These are phyloP conservation scores for Drosophila hydei DNA, from an alignment of 1,140 invertebrate genomes.

Conservation along the genomic window DNA sequence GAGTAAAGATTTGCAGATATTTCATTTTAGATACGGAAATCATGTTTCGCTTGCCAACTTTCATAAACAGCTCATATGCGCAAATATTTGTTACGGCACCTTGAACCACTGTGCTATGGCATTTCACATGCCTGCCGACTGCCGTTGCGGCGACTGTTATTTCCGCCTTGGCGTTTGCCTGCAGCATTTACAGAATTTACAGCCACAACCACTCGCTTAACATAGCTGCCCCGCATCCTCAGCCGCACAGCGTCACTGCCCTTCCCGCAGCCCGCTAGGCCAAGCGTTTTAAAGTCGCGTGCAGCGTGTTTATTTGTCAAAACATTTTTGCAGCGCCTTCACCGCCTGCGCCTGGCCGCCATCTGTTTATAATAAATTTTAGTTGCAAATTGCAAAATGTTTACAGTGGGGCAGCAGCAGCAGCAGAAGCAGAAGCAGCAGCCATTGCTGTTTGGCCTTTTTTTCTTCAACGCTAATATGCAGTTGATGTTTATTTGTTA, in stretches of 20 bases:
- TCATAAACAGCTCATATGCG: conserved; percentile 2
- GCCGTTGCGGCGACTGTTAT: conserved; percentile 28
- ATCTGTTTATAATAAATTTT: conserved; percentile 78
- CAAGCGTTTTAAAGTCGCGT: conserved; percentile 57
- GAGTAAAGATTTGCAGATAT: too few relatives aligned
- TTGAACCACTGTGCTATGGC: conserved; percentile 41
- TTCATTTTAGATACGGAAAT: too few relatives aligned
- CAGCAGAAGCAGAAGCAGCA: background rate
- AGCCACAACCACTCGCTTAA: conserved; percentile 17
- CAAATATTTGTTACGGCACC: conserved; percentile 1
- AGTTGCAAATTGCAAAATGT: conserved; percentile 66
- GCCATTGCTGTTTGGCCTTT: conserved; percentile 29
- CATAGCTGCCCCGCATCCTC: conserved; percentile 4
- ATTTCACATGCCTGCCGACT: conserved; percentile 27
- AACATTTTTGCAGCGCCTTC: conserved; percentile 64
- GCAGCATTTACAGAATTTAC: conserved; percentile 38
- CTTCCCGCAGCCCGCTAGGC: background rate
- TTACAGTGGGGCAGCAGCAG: conserved; percentile 51
- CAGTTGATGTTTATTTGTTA: conserved; percentile 67
- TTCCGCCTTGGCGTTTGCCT: conserved; percentile 44
- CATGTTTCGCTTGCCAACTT: background rate
- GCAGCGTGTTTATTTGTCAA: conserved; percentile 79
- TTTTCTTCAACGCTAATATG: conserved; percentile 53
- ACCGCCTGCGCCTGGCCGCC: conserved; percentile 50
- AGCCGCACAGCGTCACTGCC: background rate